A percentile compares a stretch with the other conserved stretches of the same genome.
phyloP scores from a whole-genome alignment of 2,797 vertebrate genomes.

The Sebastes diploproa region DNA sequence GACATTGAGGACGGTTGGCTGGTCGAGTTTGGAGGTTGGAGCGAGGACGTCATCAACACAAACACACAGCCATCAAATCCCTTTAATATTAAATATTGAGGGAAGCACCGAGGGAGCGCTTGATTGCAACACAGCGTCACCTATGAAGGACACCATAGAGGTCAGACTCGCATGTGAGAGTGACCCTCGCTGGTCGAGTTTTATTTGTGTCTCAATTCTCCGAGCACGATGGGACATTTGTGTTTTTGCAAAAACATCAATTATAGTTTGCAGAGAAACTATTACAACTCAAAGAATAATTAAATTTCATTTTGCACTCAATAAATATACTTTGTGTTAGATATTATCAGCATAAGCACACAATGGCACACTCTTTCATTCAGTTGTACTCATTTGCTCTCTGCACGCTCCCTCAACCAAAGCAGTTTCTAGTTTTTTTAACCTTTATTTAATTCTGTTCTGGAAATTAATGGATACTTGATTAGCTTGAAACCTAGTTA shows the following conservation, averaged over 20 bases:
- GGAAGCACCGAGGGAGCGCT: conserved; percentile 18
- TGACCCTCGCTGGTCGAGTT: neutral
- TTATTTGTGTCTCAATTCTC: neutral
- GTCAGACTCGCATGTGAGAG: neutral
- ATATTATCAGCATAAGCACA: neutral
- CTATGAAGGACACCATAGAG: conserved; percentile 20
- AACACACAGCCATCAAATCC: conserved; percentile 1
- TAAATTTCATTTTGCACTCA: neutral
- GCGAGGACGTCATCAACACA: conserved; percentile 25
- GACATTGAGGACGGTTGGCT: conserved; percentile 53
- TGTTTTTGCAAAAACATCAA: neutral
- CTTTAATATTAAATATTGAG: neutral
- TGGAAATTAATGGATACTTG: neutral
- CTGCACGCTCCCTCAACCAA: neutral
- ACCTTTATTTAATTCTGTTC: neutral
- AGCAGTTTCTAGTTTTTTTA: neutral
- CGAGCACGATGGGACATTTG: neutral
- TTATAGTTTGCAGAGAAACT: neutral
- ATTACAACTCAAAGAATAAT: neutral
- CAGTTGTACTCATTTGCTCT: neutral
- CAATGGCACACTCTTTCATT: neutral
- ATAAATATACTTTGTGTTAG: neutral
- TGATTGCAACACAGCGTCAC: neutral
- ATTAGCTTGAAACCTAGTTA: neutral
- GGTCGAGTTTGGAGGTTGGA: conserved; percentile 34